Base-by-base conservation (phyloP, 2,888 invertebrate genomes). In the Diarsia dahlii region DNA sequence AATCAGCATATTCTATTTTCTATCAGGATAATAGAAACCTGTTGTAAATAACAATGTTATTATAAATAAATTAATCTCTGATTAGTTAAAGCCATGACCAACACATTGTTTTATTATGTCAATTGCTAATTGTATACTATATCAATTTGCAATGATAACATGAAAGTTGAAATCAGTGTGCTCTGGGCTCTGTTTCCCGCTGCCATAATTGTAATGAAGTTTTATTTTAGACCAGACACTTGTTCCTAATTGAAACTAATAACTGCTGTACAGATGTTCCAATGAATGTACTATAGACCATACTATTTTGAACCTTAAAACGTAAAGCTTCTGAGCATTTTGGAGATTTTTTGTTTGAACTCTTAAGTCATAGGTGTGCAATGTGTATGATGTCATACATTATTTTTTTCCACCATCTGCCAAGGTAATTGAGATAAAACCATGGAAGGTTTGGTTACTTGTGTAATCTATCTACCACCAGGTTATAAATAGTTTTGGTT, bases 171-270 rank as follows among this genome's bases (percentile, higher is more conserved):
- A 89, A 89, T 89, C 89, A 88, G 87, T 28, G 23, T 58, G 28
- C 23, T 58, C 28, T 89, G 88, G 89, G 87, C 86, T 89, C 84
- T 86, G 82, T 88, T 90, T 90, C 88, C 88, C 70, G 64, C 78
- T 82, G 45, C 68, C 20, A 48, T 76, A 66, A 74, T 79, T 74
- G 85, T 78, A 87, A 85, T 89, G 84, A 87, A 90, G 89, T 92
- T 93, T 92, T 91, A 93, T 92, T 92, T 94, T 92, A 80, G 87
- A 89, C 84, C 89, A 90, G 85, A 90, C 90, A 91, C 89, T 88
- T 91, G 85, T 88, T 89, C 88, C 91, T 95, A 95, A 95, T 95
- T 95, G 93, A 92, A 89, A 79, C 92, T 95, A 95, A 95, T 95
- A 93, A 92, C 90, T 76, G 77, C 85, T 78, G 81, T 71, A 75